Evolutionary conservation across 2,797 vertebrate species (phyloP).

Genomic region (Danio aesculapii): DNA sequence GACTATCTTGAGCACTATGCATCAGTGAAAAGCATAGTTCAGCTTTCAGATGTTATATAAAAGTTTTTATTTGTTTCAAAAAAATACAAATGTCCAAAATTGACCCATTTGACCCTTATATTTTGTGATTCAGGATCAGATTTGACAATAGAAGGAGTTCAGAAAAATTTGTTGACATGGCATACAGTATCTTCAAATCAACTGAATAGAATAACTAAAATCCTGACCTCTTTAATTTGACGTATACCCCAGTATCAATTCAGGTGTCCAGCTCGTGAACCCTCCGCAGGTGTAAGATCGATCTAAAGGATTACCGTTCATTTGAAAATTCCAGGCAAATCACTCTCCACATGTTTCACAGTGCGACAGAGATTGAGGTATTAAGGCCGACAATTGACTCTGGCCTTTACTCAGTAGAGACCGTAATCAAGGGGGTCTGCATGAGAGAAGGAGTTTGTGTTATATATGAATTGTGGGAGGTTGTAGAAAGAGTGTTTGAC

Average conservation of each 20-base stretch:
- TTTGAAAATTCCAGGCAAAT: constrained; percentile 26
- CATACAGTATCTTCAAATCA: neutral
- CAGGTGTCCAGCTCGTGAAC: neutral
- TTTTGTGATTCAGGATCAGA: too few species aligned
- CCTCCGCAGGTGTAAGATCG: constrained; percentile 15
- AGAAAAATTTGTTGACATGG: neutral
- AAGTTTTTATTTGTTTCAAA: too few species aligned
- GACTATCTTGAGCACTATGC: too few species aligned
- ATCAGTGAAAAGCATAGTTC: too few species aligned
- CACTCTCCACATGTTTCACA: constrained; percentile 24
- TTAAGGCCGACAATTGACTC: constrained; percentile 37
- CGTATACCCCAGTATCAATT: constrained; percentile 27
- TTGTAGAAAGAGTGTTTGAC: constrained; percentile 28
- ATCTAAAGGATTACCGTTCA: constrained; percentile 52
- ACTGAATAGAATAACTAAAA: neutral
- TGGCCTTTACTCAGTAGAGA: constrained; percentile 26
- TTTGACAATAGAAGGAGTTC: neutral
- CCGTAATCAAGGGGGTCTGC: constrained; percentile 22
- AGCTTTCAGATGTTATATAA: too few species aligned
- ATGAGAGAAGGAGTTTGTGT: constrained; percentile 32
- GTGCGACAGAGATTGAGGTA: constrained; percentile 46
- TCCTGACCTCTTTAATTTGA: constrained; percentile 5
- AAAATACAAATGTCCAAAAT: too few species aligned
- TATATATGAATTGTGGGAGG: constrained; percentile 18
- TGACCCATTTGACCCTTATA: too few species aligned